Conservation (phyloP, 2,113 vertebrate genomes). For the Ictidomys tridecemlineatus region DNA sequence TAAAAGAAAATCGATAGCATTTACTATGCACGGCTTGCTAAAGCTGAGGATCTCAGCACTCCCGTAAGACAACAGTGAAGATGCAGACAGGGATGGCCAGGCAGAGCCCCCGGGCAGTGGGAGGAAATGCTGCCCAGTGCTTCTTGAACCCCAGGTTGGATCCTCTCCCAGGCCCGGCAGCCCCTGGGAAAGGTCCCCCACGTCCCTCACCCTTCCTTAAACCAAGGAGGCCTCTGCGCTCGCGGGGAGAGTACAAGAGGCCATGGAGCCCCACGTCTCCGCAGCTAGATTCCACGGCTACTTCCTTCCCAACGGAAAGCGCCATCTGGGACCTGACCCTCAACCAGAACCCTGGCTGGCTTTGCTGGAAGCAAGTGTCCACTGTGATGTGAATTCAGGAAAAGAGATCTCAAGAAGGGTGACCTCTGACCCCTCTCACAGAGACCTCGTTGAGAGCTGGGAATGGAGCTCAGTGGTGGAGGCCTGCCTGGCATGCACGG, state of each 20-base stretch:
- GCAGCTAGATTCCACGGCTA: background rate
- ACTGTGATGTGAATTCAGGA: background rate
- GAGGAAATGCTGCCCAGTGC: too few species aligned
- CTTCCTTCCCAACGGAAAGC: background rate
- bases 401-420: background rate
- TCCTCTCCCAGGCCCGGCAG: background rate
- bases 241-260: background rate
- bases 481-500: too few species aligned
- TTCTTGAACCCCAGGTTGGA: fast-evolving
- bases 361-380: background rate
- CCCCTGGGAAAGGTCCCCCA: fast-evolving
- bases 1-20: slow-evolving; percentile 66
- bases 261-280: background rate
- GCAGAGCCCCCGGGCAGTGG: background rate
- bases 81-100: fast-evolving
- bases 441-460: background rate
- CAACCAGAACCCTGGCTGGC: background rate
- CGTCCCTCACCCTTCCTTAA: background rate
- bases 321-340: background rate
- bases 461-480: too few species aligned
- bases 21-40: slow-evolving; percentile 40
- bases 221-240: background rate
- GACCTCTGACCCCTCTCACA: background rate
- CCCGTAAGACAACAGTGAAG: background rate
- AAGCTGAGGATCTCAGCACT: background rate